Evolutionary conservation across 2,888 invertebrate genomes (phyloP), one percentile per base, ranked within the genome.

Genomic region (Ganaspis brasiliensis): DNA sequence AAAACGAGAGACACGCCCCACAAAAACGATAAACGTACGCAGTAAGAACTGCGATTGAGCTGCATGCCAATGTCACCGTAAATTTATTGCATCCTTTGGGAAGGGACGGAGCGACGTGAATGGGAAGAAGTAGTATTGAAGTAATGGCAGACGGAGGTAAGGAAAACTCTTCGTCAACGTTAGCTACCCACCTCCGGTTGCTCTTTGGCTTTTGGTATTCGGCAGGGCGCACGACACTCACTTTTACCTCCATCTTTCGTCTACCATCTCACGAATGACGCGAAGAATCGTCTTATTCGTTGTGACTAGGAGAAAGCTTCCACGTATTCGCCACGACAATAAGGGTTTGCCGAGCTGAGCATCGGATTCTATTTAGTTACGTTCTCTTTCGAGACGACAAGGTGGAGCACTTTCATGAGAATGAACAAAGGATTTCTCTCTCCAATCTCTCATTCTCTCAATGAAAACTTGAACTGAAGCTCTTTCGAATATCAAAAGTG

Each of bases 231-330:
- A 74, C 75, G 63, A 70, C 75, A 80, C 79, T 82, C 77, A 80
- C 74, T 79, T 82, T 78, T 80, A 79, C 76, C 78, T 73, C 75
- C 82, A 72, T 79, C 83, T 78, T 79, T 82, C 75, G 82, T 76
- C 81, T 78, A 63, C 14, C 63, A 6, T 63, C 81, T 79, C 81
- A 82, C 79, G 86, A 84, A 84, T 84, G 86, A 88, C 88, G 85
- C 84, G 86, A 88, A 88, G 89, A 88, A 87, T 89, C 88, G 88
- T 87, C 89, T 87, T 87, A 87, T 87, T 87, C 86, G 84, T 79
- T 80, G 63, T 74, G 78, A 72, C 78, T 81, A 81, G 78, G 79
- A 82, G 78, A 79, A 82, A 83, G 85, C 84, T 72, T 35, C 74
- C 40, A 56, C 72, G 72, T 72, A 56, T 21, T 24, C 40, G 67